Base-by-base conservation (phyloP, 2,113 vertebrate species). In the Origma solitaria region DNA sequence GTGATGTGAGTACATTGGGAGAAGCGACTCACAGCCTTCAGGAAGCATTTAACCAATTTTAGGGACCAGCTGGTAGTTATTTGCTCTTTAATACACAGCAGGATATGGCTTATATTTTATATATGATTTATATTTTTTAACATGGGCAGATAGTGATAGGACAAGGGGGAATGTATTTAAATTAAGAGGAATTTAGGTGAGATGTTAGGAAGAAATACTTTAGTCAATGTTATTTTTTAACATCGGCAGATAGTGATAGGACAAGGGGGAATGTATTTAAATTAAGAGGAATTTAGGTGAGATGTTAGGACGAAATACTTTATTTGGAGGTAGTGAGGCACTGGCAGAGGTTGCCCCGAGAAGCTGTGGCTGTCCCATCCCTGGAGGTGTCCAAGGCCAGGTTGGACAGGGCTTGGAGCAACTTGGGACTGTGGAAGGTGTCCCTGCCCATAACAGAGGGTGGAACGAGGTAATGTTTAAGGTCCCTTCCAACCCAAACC, bases 331-430 rank as follows among this genome's bases (percentile, higher is more conserved):
- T 27, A 3, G 3, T 0, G n/a, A 75, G 45, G 53, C 23, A 19
- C 23, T 58, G 23, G 44, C 15, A 30, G 4, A 38, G 56, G 7
- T 0, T 66, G 22, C 11, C 31, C 37, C 12, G 15, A 24, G 28
- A 2, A 50, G 37, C 15, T 44, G 44, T 66, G 68, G 37, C 2
- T 65, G 44, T 5, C 19, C 19, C 45, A 45, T 66, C 11, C 33
- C 31, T 60, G 53, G 45, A 1, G 60, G 28, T 3, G 20, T 11
- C 7, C 30, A 49, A 35, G 30, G 25, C 30, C 40, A 2, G 17
- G 12, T 1, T 27, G 47, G 54, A 40, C 0, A 0, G 53, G 12
- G 10, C 12, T 68, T 20, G 20, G 69, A n/a, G 15, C 28, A 31
- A 0, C 54, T 21, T 40, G 54, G 40, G 20, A 2, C 0, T 5